These are phyloP conservation scores for Centruroides sculpturatus DNA, from an alignment of 1,140 invertebrate genomes.

Conservation along the genomic window DNA sequence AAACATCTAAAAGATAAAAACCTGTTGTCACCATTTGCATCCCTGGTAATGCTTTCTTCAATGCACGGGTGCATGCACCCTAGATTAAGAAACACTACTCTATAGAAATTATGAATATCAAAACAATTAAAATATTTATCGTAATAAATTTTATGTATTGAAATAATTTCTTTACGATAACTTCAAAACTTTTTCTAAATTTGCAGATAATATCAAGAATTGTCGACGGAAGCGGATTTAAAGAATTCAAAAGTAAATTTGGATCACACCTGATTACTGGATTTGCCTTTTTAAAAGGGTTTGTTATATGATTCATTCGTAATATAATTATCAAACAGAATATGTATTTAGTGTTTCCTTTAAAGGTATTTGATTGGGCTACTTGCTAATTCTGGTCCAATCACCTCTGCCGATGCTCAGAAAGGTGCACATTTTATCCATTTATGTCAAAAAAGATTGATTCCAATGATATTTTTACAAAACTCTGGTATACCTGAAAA, in stretches of 20 bases:
- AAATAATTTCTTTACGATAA: no score
- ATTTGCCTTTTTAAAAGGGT: constrained; percentile 20
- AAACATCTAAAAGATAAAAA: no score
- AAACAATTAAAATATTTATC: no score
- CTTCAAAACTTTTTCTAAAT: no score
- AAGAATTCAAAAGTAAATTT: constrained; percentile 24
- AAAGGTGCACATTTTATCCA: constrained; percentile 24
- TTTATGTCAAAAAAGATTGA: constrained; percentile 19
- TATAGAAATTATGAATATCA: no score
- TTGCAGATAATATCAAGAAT: constrained; percentile 19
- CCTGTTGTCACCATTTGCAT: no score
- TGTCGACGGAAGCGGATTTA: constrained; percentile 23
- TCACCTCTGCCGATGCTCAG: constrained; percentile 19
- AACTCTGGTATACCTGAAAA: neutral
- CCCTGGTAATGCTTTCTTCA: no score
- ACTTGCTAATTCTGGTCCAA: constrained; percentile 19
- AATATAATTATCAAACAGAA: neutral
- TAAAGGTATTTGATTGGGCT: constrained; percentile 21
- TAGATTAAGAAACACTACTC: no score
- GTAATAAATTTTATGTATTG: no score
- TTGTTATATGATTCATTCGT: neutral
- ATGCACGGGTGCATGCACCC: no score
- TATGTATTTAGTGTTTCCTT: neutral
- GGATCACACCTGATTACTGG: constrained; percentile 23
- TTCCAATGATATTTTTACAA: constrained; percentile 14